These are phyloP conservation scores for Apamea epomidion DNA, from an alignment of 2,888 invertebrate species.

Conservation along the genomic window DNA sequence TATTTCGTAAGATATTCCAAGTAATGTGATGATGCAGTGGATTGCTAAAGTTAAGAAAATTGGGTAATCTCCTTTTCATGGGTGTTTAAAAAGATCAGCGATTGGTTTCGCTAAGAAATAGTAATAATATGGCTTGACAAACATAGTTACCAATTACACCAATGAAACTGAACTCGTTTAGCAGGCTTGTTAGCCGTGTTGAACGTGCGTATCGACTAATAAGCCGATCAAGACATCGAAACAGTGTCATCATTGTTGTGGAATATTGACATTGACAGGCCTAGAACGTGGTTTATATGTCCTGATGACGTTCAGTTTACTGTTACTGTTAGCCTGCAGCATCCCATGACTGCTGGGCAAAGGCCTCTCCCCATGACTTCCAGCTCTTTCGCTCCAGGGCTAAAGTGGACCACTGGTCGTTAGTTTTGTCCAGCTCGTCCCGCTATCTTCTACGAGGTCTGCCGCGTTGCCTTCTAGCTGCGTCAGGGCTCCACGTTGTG, in stretches of 20 bases:
- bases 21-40: too few species aligned
- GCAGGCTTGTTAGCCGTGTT: background rate
- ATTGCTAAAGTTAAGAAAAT: background rate
- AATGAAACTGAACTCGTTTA: background rate
- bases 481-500: too few species aligned
- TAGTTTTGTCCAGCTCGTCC: too few species aligned
- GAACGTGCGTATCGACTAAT: background rate
- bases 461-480: too few species aligned
- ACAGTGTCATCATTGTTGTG: background rate
- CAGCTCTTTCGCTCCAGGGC: too few species aligned
- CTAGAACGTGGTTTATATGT: background rate
- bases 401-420: too few species aligned
- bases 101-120: background rate
- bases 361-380: too few species aligned
- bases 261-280: background rate
- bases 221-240: background rate
- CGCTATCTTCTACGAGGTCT: too few species aligned
- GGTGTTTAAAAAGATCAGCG: background rate
- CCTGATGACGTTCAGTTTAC: background rate
- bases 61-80: background rate
- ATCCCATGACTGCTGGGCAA: too few species aligned
- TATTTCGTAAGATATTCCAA: constrained; percentile 9
- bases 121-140: background rate
- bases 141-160: background rate
- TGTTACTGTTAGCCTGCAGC: too few species aligned